A percentile compares a stretch with the other conserved stretches of the same genome.
Evolutionary conservation across 2,113 vertebrate genomes (phyloP).

Genomic region (Taurulus bubalis): DNA sequence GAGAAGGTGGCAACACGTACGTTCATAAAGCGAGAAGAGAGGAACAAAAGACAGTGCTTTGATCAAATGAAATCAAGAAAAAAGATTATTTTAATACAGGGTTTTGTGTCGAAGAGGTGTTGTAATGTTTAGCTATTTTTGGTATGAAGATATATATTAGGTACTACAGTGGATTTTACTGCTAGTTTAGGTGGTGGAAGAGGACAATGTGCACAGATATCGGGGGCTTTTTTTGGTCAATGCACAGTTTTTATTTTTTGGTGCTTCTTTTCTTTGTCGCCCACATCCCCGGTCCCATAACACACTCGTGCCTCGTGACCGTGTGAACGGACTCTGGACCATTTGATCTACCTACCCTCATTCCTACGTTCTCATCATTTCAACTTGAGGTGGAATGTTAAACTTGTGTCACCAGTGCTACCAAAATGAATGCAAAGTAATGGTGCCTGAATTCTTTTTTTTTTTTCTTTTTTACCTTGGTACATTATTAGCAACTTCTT

Average conservation of each 20-base stretch:
- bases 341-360: slow-evolving; percentile 33
- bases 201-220: slow-evolving; percentile 63
- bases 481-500: slow-evolving; percentile 61
- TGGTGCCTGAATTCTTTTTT: slow-evolving; percentile 42
- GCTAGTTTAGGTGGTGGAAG: slow-evolving; percentile 68
- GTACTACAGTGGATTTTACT: slow-evolving; percentile 79
- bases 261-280: background rate
- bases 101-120: slow-evolving; percentile 77
- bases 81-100: slow-evolving; percentile 78
- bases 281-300: slow-evolving; percentile 34
- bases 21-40: slow-evolving; percentile 53
- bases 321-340: slow-evolving; percentile 50
- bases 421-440: slow-evolving; percentile 51
- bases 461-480: slow-evolving; percentile 41
- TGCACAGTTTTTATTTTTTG: slow-evolving; percentile 36
- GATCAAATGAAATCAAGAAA: slow-evolving; percentile 65
- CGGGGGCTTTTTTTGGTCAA: slow-evolving; percentile 39
- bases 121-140: slow-evolving; percentile 74
- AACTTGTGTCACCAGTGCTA: slow-evolving; percentile 50
- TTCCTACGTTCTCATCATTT: slow-evolving; percentile 29
- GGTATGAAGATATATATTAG: slow-evolving; percentile 81
- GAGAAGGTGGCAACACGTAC: slow-evolving; percentile 23
- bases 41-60: slow-evolving; percentile 68
- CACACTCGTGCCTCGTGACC: slow-evolving; percentile 57
- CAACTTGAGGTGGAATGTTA: slow-evolving; percentile 37